phyloP scores from a whole-genome alignment of 2,888 invertebrate genomes.

The Venustoraphidia nigricollis region DNA sequence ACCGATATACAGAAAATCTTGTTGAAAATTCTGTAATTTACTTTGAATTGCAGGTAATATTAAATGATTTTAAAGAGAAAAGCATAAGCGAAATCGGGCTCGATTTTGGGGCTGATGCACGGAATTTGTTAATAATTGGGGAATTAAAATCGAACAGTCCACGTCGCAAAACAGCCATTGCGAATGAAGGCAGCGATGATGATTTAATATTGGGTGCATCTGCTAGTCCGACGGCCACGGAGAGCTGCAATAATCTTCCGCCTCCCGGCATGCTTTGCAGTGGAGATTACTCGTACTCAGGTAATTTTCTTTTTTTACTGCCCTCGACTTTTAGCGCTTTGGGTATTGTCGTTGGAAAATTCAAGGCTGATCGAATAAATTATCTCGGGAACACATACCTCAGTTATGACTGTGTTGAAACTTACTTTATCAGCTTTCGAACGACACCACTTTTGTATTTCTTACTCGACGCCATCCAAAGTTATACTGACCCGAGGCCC shows the following conservation, averaged over 20 bases:
- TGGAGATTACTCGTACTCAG: background rate
- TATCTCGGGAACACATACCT: background rate
- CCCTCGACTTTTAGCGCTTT: background rate
- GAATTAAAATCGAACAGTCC: background rate
- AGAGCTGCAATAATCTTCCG: constrained; percentile 8
- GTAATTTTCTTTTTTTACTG: background rate
- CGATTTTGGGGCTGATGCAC: constrained; percentile 9
- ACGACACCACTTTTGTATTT: no score
- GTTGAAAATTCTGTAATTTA: background rate
- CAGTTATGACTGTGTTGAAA: no score
- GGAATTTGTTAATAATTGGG: constrained; percentile 7
- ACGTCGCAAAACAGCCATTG: constrained; percentile 6
- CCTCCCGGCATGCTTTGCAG: constrained; percentile 2
- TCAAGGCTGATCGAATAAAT: constrained; percentile 1
- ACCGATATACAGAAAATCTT: no score
- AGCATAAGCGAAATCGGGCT: constrained; percentile 2
- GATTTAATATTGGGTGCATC: constrained; percentile 29
- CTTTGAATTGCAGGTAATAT: background rate
- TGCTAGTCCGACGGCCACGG: constrained; percentile 26
- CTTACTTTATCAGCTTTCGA: no score
- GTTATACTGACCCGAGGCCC: no score
- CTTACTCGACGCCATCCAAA: no score
- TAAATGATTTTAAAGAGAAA: background rate
- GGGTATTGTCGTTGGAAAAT: background rate
- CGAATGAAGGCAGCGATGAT: constrained; percentile 21